Percentiles rank a stretch among this genome's conserved stretches.
Conservation (phyloP, 2,888 invertebrate species). For the Lasius platythorax region DNA sequence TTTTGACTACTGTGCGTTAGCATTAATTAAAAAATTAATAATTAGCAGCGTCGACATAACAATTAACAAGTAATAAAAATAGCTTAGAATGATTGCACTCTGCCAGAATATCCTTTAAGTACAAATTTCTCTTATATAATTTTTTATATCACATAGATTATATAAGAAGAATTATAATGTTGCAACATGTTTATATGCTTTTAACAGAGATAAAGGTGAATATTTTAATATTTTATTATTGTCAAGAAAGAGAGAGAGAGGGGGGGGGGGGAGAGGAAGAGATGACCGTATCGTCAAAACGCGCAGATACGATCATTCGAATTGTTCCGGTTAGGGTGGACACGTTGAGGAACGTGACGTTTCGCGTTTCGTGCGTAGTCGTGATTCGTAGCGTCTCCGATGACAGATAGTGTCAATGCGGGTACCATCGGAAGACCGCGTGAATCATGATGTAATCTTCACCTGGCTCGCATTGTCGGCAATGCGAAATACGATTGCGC, state of each 20-base stretch:
- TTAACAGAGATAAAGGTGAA: neutral
- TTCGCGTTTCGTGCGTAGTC: conserved; percentile 46
- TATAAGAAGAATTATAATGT: neutral
- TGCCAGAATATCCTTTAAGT: neutral
- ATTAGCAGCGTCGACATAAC: neutral
- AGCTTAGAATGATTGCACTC: neutral
- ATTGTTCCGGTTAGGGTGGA: conserved; percentile 36
- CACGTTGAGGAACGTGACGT: conserved; percentile 55
- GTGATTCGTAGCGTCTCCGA: conserved; percentile 57
- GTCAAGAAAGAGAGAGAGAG: neutral
- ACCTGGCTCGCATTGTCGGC: conserved; percentile 38
- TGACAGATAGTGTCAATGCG: conserved; percentile 79
- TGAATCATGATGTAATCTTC: conserved; percentile 68
- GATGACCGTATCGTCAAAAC: conserved; percentile 44
- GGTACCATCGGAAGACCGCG: conserved; percentile 67
- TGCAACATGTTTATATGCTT: neutral
- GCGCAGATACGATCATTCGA: conserved; percentile 64
- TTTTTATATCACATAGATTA: neutral
- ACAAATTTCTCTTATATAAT: neutral
- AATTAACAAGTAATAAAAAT: neutral
- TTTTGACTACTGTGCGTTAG: neutral
- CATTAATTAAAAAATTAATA: conserved; percentile 6
- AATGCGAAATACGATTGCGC: conserved; percentile 21
- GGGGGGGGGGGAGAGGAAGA: neutral
- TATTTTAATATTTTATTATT: neutral